Evolutionary conservation across 1,140 invertebrate species (phyloP), one percentile per base, ranked within the genome.

Genomic region (Anoplophora glabripennis): DNA sequence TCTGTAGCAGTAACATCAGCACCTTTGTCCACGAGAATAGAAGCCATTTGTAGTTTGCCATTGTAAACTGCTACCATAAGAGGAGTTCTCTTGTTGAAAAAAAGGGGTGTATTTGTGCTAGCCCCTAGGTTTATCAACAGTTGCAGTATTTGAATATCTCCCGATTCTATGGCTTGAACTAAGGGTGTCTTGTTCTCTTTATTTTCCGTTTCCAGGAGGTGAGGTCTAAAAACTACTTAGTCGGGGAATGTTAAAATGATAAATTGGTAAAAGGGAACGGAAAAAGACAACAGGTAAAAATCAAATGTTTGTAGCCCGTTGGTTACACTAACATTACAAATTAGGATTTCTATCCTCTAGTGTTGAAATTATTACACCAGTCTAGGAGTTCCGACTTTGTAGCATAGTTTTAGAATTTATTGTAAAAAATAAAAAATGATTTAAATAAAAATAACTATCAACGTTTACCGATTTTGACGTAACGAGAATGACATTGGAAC

Each of bases 11-110:
- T 42, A 34, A 49, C 52, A 15, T 57, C 18, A 3, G 63, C 63
- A 10, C 78, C 79, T 51, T 74, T 76, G 3, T 79, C 77, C 1
- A 80, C 48, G 11, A 81, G 65, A 7, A 78, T 49, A 11, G 73
- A 67, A 2, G 72, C 73, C 17, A 69, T 62, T 57, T 65, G 36
- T 3, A 80, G 61, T 10, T 64, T 46, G 42, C 66, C 64, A 21
- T 58, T 49, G 40, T 63, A 62, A 8, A 71, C 44, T 7, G 71
- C 70, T 38, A 66, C 40, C 65, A 73, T 72, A 40, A 74, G 57
- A 44, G 71, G 66, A 14, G 70, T 72, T 36, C 61, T 59, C 34
- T 58, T 57, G 17, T 47, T 64, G 33, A 53, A 42, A 37, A 61
- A 51, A 8, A 57, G 33, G 10, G 52, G 35, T 33, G 54, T 64